Conservation (phyloP, 2,888 invertebrate genomes). For the Sacculina carcini region DNA sequence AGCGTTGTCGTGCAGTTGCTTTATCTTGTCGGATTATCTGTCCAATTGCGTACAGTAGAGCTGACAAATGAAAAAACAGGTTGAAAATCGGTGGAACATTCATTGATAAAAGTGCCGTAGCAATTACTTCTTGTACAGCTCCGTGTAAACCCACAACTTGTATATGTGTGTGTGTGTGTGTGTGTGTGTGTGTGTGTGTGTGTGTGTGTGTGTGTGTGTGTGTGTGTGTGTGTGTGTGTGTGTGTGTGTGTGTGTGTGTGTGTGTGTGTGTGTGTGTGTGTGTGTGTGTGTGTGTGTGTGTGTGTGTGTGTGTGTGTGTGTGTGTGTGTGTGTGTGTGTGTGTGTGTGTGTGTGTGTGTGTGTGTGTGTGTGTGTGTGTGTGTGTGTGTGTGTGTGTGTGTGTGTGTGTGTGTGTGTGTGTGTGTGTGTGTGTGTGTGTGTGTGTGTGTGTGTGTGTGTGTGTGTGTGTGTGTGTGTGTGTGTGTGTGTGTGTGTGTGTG, state of each 20-base stretch:
- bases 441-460: not conserved
- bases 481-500: not conserved
- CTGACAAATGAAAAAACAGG: no score
- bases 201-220: conserved; percentile 7
- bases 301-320: not conserved
- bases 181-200: conserved; percentile 6
- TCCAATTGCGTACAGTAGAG: no score
- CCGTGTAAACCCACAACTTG: no score
- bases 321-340: not conserved
- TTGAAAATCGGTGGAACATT: no score
- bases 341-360: not conserved
- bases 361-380: conserved; percentile 7
- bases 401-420: not conserved
- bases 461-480: not conserved
- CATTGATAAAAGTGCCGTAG: no score
- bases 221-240: conserved; percentile 4
- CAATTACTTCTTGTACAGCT: no score
- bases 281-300: not conserved
- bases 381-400: conserved; percentile 1
- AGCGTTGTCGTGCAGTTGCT: no score
- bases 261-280: not conserved
- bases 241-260: not conserved
- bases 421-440: not conserved
- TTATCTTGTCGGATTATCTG: no score
- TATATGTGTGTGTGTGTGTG: conserved; percentile 2